phyloP scores from a whole-genome alignment of 2,888 invertebrate species.

The Nezara viridula region DNA sequence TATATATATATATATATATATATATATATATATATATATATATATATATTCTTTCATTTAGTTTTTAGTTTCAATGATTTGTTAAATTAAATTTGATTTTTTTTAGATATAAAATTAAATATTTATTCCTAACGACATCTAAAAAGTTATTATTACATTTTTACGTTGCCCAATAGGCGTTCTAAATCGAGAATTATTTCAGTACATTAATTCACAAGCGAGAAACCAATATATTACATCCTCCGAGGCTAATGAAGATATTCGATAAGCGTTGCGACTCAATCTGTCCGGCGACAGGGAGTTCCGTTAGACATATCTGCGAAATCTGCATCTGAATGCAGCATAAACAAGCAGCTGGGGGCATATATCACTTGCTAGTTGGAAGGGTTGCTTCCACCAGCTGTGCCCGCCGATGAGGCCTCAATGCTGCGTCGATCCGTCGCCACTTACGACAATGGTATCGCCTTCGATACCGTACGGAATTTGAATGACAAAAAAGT shows the following conservation, averaged over 20 bases:
- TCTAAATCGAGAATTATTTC: background rate
- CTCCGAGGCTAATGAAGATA: background rate
- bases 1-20: too few species aligned
- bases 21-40: too few species aligned
- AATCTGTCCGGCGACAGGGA: background rate
- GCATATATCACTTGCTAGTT: conserved; percentile 38
- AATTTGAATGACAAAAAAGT: conserved; percentile 42
- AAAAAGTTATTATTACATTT: background rate
- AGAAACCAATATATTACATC: background rate
- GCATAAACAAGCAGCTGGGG: conserved; percentile 22
- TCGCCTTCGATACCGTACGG: conserved; percentile 8
- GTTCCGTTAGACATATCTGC: conserved; percentile 26
- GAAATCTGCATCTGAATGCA: conserved; percentile 39
- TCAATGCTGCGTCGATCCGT: too few species aligned
- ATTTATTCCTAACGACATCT: too few species aligned
- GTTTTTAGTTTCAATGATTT: too few species aligned
- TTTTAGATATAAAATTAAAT: too few species aligned
- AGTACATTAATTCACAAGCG: background rate
- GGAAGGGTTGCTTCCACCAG: background rate
- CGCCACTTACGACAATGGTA: background rate
- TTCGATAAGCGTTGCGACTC: conserved; percentile 22
- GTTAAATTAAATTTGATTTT: too few species aligned
- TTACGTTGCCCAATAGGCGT: background rate
- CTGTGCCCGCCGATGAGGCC: background rate
- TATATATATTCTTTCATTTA: too few species aligned